Percentiles rank a stretch among this genome's conserved stretches.
These are phyloP conservation scores for Zophobas morio DNA, from an alignment of 1,140 invertebrate species.

Conservation along the genomic window DNA sequence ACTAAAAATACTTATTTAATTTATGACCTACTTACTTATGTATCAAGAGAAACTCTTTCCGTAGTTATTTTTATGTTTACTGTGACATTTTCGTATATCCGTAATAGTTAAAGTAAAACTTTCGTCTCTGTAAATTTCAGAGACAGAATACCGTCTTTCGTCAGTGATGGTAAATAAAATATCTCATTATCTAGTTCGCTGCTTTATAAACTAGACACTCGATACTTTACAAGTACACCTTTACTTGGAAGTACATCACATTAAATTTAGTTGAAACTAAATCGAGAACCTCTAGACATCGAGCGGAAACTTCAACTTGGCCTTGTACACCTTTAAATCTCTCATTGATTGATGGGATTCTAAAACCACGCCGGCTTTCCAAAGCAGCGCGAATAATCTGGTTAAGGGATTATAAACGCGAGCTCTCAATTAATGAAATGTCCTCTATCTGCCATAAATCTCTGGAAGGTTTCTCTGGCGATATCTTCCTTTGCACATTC, in stretches of 20 bases:
- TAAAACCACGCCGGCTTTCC: slow-evolving; percentile 50
- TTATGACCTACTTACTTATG: no score
- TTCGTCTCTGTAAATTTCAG: no score
- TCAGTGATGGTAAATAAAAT: no score
- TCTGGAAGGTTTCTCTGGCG: slow-evolving; percentile 29
- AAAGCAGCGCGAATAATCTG: slow-evolving; percentile 54
- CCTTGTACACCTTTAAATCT: slow-evolving; percentile 45
- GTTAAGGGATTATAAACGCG: slow-evolving; percentile 53
- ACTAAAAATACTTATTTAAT: no score
- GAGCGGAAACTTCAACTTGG: slow-evolving; percentile 33
- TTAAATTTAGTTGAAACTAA: slow-evolving; percentile 21
- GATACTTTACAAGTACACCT: not conserved
- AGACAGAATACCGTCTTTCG: no score
- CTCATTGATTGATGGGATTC: slow-evolving; percentile 50
- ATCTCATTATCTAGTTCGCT: no score
- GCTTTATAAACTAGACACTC: no score
- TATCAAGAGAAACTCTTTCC: no score
- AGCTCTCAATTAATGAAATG: slow-evolving; percentile 54
- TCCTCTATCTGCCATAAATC: slow-evolving; percentile 51
- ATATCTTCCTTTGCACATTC: slow-evolving; percentile 47
- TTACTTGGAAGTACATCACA: not conserved
- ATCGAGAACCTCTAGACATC: slow-evolving; percentile 9
- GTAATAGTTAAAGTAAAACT: no score
- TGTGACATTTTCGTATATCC: no score
- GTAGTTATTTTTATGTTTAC: no score